Conservation (phyloP, 2,113 vertebrate genomes). For the Notothenia coriiceps region DNA sequence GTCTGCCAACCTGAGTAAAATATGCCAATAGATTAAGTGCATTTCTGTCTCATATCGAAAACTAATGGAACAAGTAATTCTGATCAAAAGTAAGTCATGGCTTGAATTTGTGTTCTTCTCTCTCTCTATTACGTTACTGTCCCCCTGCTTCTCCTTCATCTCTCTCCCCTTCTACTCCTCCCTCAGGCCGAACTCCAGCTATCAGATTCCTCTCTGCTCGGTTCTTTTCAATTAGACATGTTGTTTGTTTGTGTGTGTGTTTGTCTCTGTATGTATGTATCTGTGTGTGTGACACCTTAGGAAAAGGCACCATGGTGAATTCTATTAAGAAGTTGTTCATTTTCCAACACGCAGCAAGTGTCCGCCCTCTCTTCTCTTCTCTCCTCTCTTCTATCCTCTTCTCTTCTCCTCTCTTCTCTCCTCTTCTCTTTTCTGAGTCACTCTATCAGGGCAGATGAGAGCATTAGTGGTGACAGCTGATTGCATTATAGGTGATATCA, state of each 20-base stretch:
- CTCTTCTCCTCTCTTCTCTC: not conserved
- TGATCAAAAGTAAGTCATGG: no score
- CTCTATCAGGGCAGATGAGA: slow-evolving; percentile 49
- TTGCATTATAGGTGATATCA: slow-evolving; percentile 67
- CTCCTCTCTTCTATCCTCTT: not conserved
- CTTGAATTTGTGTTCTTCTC: not conserved
- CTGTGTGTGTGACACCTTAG: slow-evolving; percentile 62
- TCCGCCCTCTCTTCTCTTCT: slow-evolving; percentile 30
- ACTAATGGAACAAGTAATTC: no score
- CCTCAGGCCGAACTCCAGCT: slow-evolving; percentile 70
- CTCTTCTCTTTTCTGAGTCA: slow-evolving; percentile 46
- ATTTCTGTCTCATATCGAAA: no score
- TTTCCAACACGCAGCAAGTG: slow-evolving; percentile 65
- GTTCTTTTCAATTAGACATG: slow-evolving; percentile 78
- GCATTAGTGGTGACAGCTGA: slow-evolving; percentile 69
- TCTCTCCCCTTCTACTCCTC: slow-evolving; percentile 29
- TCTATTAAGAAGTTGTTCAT: slow-evolving; percentile 66
- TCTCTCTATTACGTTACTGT: not conserved
- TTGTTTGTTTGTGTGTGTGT: slow-evolving; percentile 31
- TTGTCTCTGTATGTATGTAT: slow-evolving; percentile 23
- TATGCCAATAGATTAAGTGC: no score
- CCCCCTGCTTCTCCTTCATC: not conserved
- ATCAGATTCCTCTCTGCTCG: slow-evolving; percentile 79
- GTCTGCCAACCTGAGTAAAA: no score
- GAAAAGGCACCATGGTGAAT: slow-evolving; percentile 66